Base-by-base conservation (phyloP, 1,140 invertebrate genomes). In the Chironomus striatipennis region DNA sequence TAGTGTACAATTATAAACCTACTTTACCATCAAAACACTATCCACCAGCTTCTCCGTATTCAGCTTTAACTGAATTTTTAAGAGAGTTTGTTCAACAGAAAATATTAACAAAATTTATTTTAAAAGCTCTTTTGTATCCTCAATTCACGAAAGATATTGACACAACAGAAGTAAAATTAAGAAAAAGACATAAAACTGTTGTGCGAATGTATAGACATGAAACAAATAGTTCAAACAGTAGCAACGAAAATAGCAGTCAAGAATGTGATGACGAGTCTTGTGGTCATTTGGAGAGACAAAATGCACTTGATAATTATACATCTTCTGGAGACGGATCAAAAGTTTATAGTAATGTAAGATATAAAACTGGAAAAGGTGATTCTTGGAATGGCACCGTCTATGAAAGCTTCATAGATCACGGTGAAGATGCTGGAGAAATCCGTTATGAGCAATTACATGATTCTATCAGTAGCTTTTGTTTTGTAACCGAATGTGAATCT, bases 51-150 rank as follows among this genome's bases (percentile, higher is more conserved):
- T 86, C 88, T 21, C 89, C 89, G 15, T 91, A 90, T 79, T 85
- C 88, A 77, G 88, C 88, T 67, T 85, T 94, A 24, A 91, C 91
- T 20, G 89, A 88, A 78, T 90, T 89, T 79, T 92, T 92, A 79
- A 88, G 88, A 43, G 87, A 87, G 78, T 85, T 92, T 72, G 89
- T 93, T 8, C 88, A 88, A 79, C 86, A 88, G 78, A 90, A 89
- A 78, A 81, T 90, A 5, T 88, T 94, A 75, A 88, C 88, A 6
- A 83, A 87, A 73, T 86, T 88, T 79, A 85, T 93, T 78, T 83
- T 93, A 43, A 91, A 92, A 81, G 86, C 88, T 80, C 83, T 94
- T 64, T 83, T 93, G 34, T 90, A 91, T 81, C 82, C 86, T 7
- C 86, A 90, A 81, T 87, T 79, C 12, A 74, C 79, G 4, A 79